Base-by-base conservation (phyloP, 1,140 invertebrate genomes). In the Caenorhabditis latens region DNA sequence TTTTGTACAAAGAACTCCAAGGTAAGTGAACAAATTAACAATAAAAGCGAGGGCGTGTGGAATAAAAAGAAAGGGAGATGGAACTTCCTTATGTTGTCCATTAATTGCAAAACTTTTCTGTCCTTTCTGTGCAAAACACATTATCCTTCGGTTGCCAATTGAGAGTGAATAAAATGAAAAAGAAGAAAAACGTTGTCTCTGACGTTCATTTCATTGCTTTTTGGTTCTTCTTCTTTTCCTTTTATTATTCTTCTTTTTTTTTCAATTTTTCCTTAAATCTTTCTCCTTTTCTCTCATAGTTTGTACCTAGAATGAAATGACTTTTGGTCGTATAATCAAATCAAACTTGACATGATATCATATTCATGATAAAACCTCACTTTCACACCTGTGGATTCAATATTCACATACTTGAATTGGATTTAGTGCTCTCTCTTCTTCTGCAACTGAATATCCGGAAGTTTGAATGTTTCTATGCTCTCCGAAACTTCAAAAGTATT, bases 1-100 rank as follows among this genome's bases (percentile, higher is more conserved):
- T 79, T 42, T 79, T 79, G 71, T 79, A 79, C 42, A 79, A 79
- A 79, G 46, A 79, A 79, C 71, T 48, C 24, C 71, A 79, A 79
- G 71, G 71, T 79, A 79, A 46, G 71, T 79, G 46, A 42, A 42
- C 6, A 2, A n/a, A 19, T 32, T 7, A 40, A 32, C 1, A 16
- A 65, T 13, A 13, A 40, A 40, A 65, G 21, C 21, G 42, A 71
- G n/a, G 42, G 42, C 40, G 65, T 11, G 6, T 43, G 1, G 43
- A 42, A 43, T 24, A 14, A 71, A 71, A 11, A 71, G 8, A 71
- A 71, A 11, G 46, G 8, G 40, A 43, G 46, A 13, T 24, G 0
- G 67, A 9, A 79, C 46, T 79, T 79, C 71, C 71, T 79, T 19
- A 48, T 79, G 71, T 48, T 50, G 65, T 16, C 42, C 71, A 79